These are phyloP conservation scores for Lasaia peninsularis DNA, from an alignment of 1,140 invertebrate genomes.

Conservation along the genomic window DNA sequence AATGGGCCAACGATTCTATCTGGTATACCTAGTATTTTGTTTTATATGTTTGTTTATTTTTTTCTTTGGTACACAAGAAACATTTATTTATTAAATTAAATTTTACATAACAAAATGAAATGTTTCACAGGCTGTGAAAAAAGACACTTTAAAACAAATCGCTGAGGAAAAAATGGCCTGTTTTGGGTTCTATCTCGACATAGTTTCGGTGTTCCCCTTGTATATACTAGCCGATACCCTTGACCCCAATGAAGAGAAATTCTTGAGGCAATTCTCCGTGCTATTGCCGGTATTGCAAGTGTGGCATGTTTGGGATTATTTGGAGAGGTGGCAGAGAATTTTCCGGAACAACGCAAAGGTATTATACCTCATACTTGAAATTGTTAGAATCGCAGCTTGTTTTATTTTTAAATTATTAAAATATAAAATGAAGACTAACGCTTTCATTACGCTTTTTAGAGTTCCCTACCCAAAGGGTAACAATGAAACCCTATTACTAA, in stretches of 20 bases:
- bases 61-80: too few species aligned
- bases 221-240: conserved; percentile 56
- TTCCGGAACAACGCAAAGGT: conserved; percentile 53
- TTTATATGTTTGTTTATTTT: too few species aligned
- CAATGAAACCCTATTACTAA: too few species aligned
- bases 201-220: conserved; percentile 57
- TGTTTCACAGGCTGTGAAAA: conserved; percentile 45
- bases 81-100: too few species aligned
- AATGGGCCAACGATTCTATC: too few species aligned
- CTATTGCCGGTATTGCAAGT: conserved; percentile 53
- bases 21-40: too few species aligned
- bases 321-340: conserved; percentile 47
- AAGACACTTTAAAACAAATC: conserved; percentile 58
- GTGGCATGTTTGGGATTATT: conserved; percentile 64
- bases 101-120: conserved; percentile 7
- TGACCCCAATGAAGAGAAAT: conserved; percentile 40
- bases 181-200: conserved; percentile 59
- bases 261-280: conserved; percentile 40
- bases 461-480: too few species aligned
- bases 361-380: neutral
- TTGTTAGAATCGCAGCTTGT: too few species aligned
- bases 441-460: too few species aligned
- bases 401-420: too few species aligned
- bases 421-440: too few species aligned
- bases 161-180: conserved; percentile 60